Evolutionary conservation across 1,140 invertebrate species (phyloP).

Genomic region (Phthorimaea operculella): DNA sequence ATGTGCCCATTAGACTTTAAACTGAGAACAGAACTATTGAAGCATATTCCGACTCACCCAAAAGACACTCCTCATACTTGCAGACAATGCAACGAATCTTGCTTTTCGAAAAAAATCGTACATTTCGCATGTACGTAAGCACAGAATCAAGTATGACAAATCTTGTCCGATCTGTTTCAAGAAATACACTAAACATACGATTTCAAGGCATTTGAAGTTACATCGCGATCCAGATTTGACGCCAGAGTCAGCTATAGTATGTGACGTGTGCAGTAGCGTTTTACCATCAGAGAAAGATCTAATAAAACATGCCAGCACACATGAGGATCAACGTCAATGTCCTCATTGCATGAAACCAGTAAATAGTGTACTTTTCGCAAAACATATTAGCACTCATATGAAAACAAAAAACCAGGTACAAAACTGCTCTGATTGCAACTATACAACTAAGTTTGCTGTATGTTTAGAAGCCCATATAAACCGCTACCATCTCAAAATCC

Average conservation of each 20-base stretch:
- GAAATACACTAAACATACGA: background rate
- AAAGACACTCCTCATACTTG: background rate
- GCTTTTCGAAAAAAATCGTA: background rate
- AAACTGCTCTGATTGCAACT: background rate
- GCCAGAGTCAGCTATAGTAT: background rate
- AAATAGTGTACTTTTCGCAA: background rate
- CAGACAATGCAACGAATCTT: background rate
- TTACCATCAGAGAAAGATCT: background rate
- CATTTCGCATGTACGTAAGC: background rate
- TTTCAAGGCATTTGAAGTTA: background rate
- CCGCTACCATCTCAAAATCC: slow-evolving; percentile 27
- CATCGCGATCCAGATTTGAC: background rate
- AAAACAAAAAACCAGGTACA: background rate
- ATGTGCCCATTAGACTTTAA: slow-evolving; percentile 1
- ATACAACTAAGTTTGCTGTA: background rate
- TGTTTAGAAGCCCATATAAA: slow-evolving; percentile 28
- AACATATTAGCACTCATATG: background rate
- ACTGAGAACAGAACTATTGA: background rate
- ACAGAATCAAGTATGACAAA: background rate
- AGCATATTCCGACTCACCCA: background rate
- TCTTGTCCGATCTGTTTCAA: background rate
- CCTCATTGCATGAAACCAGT: background rate
- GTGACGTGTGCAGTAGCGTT: background rate
- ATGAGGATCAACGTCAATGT: background rate
- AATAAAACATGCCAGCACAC: background rate